These are phyloP conservation scores for Drosophila prolongata DNA, from an alignment of 2,888 invertebrate genomes.

Conservation along the genomic window DNA sequence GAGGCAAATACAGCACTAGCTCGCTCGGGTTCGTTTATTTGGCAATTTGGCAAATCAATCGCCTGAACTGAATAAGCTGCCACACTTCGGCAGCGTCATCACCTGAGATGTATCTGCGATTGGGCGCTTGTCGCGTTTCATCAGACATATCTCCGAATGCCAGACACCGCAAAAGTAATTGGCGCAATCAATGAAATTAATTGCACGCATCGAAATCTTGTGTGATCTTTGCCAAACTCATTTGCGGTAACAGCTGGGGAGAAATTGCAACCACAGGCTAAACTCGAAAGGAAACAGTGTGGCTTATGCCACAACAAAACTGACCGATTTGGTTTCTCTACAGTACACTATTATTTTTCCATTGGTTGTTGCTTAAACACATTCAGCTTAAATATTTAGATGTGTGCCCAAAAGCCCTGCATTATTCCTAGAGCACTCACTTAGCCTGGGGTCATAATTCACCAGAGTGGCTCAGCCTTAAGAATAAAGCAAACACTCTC, in stretches of 20 bases:
- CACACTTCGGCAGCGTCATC: slow-evolving; percentile 20
- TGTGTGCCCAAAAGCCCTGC: not conserved
- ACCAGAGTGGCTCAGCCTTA: not conserved
- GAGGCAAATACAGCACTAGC: slow-evolving; percentile 48
- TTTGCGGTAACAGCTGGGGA: slow-evolving; percentile 26
- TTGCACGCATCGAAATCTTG: slow-evolving; percentile 50
- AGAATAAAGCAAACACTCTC: slow-evolving; percentile 8
- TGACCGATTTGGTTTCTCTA: not conserved
- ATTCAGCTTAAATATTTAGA: slow-evolving; percentile 5
- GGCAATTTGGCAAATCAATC: slow-evolving; percentile 76
- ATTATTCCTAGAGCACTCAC: slow-evolving; percentile 6
- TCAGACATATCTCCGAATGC: not conserved
- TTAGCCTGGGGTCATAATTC: slow-evolving; percentile 11
- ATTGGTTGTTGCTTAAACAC: not conserved
- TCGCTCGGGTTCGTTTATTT: slow-evolving; percentile 52
- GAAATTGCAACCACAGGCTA: not conserved
- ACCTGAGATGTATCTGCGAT: slow-evolving; percentile 21
- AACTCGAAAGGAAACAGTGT: not conserved
- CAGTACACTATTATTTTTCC: not conserved
- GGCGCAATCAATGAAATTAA: slow-evolving; percentile 59
- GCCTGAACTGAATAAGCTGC: slow-evolving; percentile 48
- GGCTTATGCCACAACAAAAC: not conserved
- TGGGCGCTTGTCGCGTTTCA: slow-evolving; percentile 12
- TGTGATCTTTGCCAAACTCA: slow-evolving; percentile 53
- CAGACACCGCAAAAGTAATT: slow-evolving; percentile 56